phyloP scores from a whole-genome alignment of 2,113 vertebrate species.

The Notarius quadriscutis region DNA sequence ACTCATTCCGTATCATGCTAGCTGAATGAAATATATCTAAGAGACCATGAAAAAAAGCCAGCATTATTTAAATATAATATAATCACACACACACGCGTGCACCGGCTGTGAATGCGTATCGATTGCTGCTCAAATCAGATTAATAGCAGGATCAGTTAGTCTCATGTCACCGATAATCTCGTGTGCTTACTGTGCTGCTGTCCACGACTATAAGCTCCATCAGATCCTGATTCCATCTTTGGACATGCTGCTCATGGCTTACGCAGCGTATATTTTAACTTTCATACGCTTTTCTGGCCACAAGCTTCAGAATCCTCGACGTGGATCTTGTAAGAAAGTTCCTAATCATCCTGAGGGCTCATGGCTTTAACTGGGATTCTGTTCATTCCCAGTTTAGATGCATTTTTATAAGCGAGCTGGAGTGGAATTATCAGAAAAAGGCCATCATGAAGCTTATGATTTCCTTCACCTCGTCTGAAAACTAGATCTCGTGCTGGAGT shows the following conservation, averaged over 20 bases:
- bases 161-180: not conserved
- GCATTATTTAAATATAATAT: too few species aligned
- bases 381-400: not conserved
- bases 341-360: not conserved
- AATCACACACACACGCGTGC: too few species aligned
- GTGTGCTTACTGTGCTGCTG: too few species aligned
- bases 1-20: too few species aligned
- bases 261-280: not conserved
- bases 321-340: not conserved
- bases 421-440: not conserved
- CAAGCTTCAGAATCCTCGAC: not conserved
- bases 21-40: too few species aligned
- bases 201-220: not conserved
- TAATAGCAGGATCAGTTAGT: not conserved
- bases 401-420: not conserved
- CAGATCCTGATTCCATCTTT: not conserved
- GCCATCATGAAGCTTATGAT: not conserved
- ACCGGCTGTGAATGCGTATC: too few species aligned
- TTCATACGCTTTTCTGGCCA: not conserved
- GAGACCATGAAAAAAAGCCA: too few species aligned
- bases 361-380: not conserved
- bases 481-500: too few species aligned
- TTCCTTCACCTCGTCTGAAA: not conserved
- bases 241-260: not conserved
- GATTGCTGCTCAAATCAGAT: not conserved